Conservation (phyloP, 2,888 invertebrate genomes). For the Eucera pruinosa region DNA sequence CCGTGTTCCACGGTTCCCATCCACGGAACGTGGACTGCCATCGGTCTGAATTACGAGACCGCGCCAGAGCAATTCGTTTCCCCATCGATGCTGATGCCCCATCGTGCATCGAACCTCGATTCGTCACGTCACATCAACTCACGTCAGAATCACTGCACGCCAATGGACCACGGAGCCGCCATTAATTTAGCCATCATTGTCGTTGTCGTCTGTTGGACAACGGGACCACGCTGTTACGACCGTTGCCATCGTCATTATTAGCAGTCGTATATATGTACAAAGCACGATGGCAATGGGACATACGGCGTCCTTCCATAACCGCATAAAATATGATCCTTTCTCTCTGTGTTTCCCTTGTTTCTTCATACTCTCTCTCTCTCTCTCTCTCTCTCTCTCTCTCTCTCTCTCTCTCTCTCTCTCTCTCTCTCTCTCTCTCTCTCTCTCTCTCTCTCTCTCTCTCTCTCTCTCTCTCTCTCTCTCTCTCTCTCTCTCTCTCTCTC, state of each 20-base stretch:
- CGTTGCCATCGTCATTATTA: slow-evolving; percentile 28
- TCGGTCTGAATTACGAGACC: slow-evolving; percentile 48
- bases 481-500: slow-evolving; percentile 11
- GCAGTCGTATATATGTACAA: not conserved
- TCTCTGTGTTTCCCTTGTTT: not conserved
- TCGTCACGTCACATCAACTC: slow-evolving; percentile 65
- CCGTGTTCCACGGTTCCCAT: too few relatives aligned
- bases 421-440: slow-evolving; percentile 18
- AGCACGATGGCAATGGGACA: not conserved
- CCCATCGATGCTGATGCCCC: slow-evolving; percentile 31
- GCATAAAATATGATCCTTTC: slow-evolving; percentile 35
- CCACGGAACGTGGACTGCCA: not conserved
- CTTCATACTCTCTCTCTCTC: not conserved
- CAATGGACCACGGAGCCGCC: slow-evolving; percentile 38
- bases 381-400: slow-evolving; percentile 6
- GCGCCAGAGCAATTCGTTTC: slow-evolving; percentile 43
- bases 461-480: slow-evolving; percentile 11
- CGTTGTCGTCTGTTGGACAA: slow-evolving; percentile 45
- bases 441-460: slow-evolving; percentile 11
- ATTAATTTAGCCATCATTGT: slow-evolving; percentile 62
- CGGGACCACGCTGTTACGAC: slow-evolving; percentile 27
- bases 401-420: not conserved
- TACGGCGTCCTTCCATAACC: slow-evolving; percentile 1
- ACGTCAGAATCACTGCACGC: slow-evolving; percentile 65
- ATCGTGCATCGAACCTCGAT: slow-evolving; percentile 41